Conservation (phyloP, 2,113 vertebrate genomes). For the Chroicocephalus ridibundus region DNA sequence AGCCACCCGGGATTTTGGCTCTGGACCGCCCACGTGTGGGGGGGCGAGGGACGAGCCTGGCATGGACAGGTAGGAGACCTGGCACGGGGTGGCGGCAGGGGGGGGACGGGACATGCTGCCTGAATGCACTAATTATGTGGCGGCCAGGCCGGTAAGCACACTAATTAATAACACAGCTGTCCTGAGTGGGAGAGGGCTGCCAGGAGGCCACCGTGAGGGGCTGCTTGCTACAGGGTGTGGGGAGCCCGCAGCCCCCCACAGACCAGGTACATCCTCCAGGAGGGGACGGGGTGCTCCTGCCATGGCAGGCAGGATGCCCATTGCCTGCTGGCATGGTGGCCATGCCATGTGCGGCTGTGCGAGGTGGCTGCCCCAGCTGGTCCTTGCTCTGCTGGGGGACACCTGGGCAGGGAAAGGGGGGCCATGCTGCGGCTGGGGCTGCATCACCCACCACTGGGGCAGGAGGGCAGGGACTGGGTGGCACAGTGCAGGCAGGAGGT, state of each 20-base stretch:
- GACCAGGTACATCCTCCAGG: background rate
- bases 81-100: rapidly evolving
- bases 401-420: background rate
- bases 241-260: background rate
- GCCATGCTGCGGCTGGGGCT: too few species aligned
- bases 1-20: rapidly evolving
- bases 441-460: background rate
- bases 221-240: background rate
- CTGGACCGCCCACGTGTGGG: background rate
- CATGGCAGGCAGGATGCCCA: rapidly evolving
- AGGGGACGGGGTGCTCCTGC: rapidly evolving
- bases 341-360: rapidly evolving
- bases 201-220: background rate
- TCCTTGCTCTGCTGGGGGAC: background rate
- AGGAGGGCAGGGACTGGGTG: background rate
- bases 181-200: background rate
- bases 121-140: background rate
- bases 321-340: rapidly evolving
- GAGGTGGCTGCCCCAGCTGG: background rate
- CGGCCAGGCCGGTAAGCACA: background rate
- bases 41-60: background rate
- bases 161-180: background rate
- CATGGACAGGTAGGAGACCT: background rate
- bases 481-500: background rate
- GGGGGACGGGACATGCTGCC: background rate